Conservation (phyloP, 2,888 invertebrate genomes). For the Alsophila aescularia region DNA sequence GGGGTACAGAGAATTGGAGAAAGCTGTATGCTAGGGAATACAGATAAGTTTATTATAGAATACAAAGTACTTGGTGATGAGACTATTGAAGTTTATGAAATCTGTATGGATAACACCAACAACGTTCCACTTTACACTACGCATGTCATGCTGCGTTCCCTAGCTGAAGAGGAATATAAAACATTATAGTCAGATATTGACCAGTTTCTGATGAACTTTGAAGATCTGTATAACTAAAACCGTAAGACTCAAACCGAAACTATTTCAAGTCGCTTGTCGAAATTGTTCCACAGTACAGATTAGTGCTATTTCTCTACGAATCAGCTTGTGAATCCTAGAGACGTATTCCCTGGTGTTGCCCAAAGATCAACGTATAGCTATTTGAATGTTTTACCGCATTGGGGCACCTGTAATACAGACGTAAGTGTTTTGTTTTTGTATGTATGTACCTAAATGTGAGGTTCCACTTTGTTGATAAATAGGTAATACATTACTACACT, state of each 20-base stretch:
- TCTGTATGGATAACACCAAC: slow-evolving; percentile 5
- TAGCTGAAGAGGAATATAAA: slow-evolving; percentile 33
- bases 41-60: neutral
- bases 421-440: slow-evolving; percentile 40
- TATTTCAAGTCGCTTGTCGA: slow-evolving; percentile 25
- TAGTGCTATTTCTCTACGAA: slow-evolving; percentile 56
- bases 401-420: slow-evolving; percentile 56
- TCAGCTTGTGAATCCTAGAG: slow-evolving; percentile 56
- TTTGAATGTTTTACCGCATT: slow-evolving; percentile 62
- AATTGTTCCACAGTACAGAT: slow-evolving; percentile 36
- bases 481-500: too few species aligned
- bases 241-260: slow-evolving; percentile 40
- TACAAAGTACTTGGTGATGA: neutral
- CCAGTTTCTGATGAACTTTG: slow-evolving; percentile 40
- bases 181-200: slow-evolving; percentile 42
- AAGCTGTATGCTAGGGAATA: neutral
- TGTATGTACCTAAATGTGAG: neutral
- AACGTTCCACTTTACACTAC: slow-evolving; percentile 51
- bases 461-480: neutral
- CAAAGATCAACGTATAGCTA: slow-evolving; percentile 51
- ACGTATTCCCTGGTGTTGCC: slow-evolving; percentile 54
- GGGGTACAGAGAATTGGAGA: neutral
- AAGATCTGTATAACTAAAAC: slow-evolving; percentile 52
- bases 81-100: neutral
- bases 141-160: slow-evolving; percentile 35